phyloP scores from a whole-genome alignment of 2,888 invertebrate genomes.

The Epistrophella euchroma region DNA sequence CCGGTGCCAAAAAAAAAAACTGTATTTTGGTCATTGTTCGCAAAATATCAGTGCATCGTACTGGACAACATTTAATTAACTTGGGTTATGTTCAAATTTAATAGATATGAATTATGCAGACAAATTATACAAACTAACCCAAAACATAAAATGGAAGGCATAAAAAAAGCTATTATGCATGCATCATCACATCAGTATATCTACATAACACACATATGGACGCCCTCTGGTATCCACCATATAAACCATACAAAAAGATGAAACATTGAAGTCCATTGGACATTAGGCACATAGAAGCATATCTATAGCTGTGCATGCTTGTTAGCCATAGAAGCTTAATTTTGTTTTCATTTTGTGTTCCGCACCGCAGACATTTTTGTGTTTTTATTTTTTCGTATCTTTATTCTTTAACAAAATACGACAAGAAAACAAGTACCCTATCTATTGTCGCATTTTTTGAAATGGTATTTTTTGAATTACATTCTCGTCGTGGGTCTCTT shows the following conservation, averaged over 20 bases:
- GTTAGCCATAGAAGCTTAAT: not conserved
- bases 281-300: not conserved
- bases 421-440: not conserved
- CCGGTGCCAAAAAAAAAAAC: conserved; percentile 10
- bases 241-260: conserved; percentile 18
- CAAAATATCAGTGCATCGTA: conserved; percentile 36
- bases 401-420: not conserved
- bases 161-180: not conserved
- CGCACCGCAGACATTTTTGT: not conserved
- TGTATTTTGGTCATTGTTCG: conserved; percentile 55
- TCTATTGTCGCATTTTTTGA: not conserved
- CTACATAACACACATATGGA: not conserved
- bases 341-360: not conserved
- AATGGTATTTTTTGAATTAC: conserved; percentile 27
- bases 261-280: conserved; percentile 43
- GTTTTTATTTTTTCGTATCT: not conserved
- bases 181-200: too few relatives aligned
- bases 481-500: conserved; percentile 5
- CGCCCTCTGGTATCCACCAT: not conserved
- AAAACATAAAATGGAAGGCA: not conserved
- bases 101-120: conserved; percentile 29
- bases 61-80: conserved; percentile 68
- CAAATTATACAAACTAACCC: conserved; percentile 13
- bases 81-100: conserved; percentile 64
- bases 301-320: too few relatives aligned